Base-by-base conservation (phyloP, 2,113 vertebrate genomes). In the Thalassoma bifasciatum region DNA sequence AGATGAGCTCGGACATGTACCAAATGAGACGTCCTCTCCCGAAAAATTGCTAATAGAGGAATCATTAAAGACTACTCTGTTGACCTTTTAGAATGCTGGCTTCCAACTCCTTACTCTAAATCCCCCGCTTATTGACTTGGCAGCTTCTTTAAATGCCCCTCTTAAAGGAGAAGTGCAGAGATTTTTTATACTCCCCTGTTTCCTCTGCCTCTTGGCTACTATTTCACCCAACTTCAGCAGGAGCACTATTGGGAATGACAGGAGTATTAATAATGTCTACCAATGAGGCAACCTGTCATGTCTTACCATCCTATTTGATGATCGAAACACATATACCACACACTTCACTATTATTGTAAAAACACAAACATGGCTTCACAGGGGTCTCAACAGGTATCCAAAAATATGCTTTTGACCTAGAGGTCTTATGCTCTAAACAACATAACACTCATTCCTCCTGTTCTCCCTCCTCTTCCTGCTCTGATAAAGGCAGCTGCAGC, bases 21-120 rank as follows among this genome's bases (percentile, higher is more conserved):
- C 84, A 90, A 91, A 91, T 81, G 53, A 77, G 84, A 69, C 69
- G 40, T 77, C 74, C 64, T 66, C 57, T 59, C 72, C 76, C 80
- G 40, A 64, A 89, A 85, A 91, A 84, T 74, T 70, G 83, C 86
- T 90, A 88, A 88, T 90, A 85, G 75, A 77, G 58, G 77, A 85
- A 86, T 91, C 87, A 86, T 86, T 91, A 88, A 92, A 91, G 87
- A 88, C 82, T 88, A 85, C 86, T 82, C 82, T 61, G 65, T 88
- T 94, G 91, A 93, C 92, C 90, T 93, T 93, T 93, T 82, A 90
- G 91, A 92, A 91, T 77, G 87, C 86, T 86, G 77, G 40, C 87
- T 90, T 58, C 86, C 51, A 84, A 82, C 61, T 81, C 72, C 74
- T 79, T 81, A 76, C 79, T 72, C 83, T 84, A 90, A 91, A 90